Percentiles rank a stretch among this genome's conserved stretches.
phyloP scores from a whole-genome alignment of 1,140 invertebrate species.

The Platyura marginata region DNA sequence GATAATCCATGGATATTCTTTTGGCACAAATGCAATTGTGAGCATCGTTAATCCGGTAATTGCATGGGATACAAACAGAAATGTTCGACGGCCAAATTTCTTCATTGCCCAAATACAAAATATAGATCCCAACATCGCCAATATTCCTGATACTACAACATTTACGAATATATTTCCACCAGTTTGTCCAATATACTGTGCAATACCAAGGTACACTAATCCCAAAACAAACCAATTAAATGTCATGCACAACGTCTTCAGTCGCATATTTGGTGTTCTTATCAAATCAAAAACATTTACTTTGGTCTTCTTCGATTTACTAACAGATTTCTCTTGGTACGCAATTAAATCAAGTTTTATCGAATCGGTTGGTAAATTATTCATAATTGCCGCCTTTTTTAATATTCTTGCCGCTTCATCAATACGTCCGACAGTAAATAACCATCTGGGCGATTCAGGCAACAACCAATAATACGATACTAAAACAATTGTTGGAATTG shows the following conservation, averaged over 20 bases:
- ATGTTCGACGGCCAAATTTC: constrained; percentile 38
- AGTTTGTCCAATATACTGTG: constrained; percentile 51
- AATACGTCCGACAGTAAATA: constrained; percentile 45
- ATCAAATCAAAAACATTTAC: constrained; percentile 47
- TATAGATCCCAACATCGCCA: constrained; percentile 48
- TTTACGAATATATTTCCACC: constrained; percentile 55
- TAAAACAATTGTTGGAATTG: constrained; percentile 48
- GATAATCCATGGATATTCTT: not conserved
- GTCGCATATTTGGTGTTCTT: constrained; percentile 46
- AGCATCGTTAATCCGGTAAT: constrained; percentile 42
- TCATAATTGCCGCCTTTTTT: constrained; percentile 41
- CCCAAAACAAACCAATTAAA: constrained; percentile 56
- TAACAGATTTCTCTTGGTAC: not conserved
- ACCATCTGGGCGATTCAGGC: constrained; percentile 71
- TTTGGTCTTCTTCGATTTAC: constrained; percentile 9
- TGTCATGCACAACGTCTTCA: constrained; percentile 49
- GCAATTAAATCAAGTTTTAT: constrained; percentile 26
- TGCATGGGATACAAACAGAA: constrained; percentile 38
- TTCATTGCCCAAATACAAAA: constrained; percentile 44
- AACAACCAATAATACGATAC: constrained; percentile 54
- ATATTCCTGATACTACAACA: constrained; percentile 41
- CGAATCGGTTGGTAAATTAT: constrained; percentile 29
- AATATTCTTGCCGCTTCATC: constrained; percentile 48
- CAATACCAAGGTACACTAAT: constrained; percentile 53
- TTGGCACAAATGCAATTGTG: constrained; percentile 33